Evolutionary conservation across 1,140 invertebrate species (phyloP).

Genomic region (Panulirus ornatus): DNA sequence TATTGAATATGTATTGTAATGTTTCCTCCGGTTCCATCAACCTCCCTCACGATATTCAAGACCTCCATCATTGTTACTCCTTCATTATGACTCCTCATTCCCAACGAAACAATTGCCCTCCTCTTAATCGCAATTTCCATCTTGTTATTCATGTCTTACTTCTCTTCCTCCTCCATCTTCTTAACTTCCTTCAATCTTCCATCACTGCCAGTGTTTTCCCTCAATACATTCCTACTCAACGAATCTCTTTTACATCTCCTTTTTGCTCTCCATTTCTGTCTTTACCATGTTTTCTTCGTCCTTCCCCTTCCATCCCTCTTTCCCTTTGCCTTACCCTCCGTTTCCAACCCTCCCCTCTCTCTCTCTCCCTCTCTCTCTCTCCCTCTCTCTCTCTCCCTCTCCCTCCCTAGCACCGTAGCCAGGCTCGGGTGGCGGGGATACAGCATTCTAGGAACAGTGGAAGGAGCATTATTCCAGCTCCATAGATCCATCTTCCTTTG

Average conservation of each 20-base stretch:
- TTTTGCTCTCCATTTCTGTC: neutral
- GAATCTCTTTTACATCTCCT: neutral
- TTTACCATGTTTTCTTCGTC: too few relatives aligned
- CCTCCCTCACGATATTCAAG: too few relatives aligned
- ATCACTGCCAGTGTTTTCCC: neutral
- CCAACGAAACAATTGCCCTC: too few relatives aligned
- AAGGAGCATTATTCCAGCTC: slow-evolving; percentile 61
- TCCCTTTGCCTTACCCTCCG: neutral
- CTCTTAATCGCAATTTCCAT: too few relatives aligned
- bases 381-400: neutral
- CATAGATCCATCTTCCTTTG: slow-evolving; percentile 72
- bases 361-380: too few relatives aligned
- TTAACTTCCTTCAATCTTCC: neutral
- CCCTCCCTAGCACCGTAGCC: neutral
- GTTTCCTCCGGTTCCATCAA: too few relatives aligned
- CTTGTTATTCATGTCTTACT: too few relatives aligned
- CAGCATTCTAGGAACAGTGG: slow-evolving; percentile 64
- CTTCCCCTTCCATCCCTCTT: neutral
- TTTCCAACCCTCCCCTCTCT: neutral
- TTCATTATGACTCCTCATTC: too few relatives aligned
- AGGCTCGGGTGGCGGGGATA: slow-evolving; percentile 28
- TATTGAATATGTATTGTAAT: too few relatives aligned
- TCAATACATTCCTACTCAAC: neutral
- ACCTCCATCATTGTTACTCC: too few relatives aligned
- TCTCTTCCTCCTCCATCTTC: slow-evolving; percentile 6